Conservation (phyloP, 2,888 invertebrate species). For the Drosophila tripunctata region DNA sequence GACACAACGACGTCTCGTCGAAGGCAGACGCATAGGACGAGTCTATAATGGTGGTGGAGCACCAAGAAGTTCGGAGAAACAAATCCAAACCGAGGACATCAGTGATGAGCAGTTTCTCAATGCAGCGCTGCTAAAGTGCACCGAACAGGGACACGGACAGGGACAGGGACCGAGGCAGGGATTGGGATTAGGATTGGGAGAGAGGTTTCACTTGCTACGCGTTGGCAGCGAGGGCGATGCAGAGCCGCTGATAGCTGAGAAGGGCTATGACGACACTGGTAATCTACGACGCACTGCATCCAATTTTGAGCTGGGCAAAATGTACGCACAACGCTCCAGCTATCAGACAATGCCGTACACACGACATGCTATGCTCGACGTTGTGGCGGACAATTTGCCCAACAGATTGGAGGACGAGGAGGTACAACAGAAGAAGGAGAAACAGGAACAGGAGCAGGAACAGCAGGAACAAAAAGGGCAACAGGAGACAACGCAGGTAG, state of each 20-base stretch:
- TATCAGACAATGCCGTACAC: conserved; percentile 37
- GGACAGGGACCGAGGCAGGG: neutral
- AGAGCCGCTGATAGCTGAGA: conserved; percentile 20
- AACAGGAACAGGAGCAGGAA: no score
- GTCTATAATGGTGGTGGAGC: neutral
- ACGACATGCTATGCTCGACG: conserved; percentile 34
- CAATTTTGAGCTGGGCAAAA: conserved; percentile 59
- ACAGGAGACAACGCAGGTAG: neutral
- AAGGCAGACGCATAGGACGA: neutral
- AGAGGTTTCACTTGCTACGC: conserved; percentile 15
- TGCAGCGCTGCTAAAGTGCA: conserved; percentile 54
- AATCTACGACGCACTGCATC: conserved; percentile 73
- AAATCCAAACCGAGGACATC: conserved; percentile 63
- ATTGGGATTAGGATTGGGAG: neutral
- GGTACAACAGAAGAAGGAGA: no score
- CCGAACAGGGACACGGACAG: conserved; percentile 5
- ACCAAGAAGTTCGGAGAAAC: conserved; percentile 43
- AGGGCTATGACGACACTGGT: neutral
- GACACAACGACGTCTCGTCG: conserved; percentile 20
- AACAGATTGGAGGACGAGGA: neutral
- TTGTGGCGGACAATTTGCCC: neutral
- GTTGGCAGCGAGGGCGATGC: conserved; percentile 52
- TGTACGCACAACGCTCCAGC: conserved; percentile 33
- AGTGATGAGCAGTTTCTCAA: conserved; percentile 56
- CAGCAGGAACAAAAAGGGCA: no score